These are phyloP conservation scores for Phengaris arion DNA, from an alignment of 2,888 invertebrate species.

Conservation along the genomic window DNA sequence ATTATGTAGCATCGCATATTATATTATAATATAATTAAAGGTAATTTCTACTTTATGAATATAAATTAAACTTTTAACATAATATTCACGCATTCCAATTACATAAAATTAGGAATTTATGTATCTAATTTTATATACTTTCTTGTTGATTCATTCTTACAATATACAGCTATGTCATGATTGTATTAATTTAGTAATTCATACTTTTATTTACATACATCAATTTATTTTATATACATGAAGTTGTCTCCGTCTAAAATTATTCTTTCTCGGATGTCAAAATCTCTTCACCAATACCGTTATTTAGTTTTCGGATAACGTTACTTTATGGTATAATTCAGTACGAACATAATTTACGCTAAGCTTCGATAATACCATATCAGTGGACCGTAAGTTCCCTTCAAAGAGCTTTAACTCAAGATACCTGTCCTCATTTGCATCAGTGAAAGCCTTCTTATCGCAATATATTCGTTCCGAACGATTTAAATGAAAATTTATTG, in stretches of 20 bases:
- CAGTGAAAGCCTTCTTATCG: conserved; percentile 25
- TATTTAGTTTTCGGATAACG: conserved; percentile 2
- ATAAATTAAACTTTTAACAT: not conserved
- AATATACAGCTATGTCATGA: not conserved
- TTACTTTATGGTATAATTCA: not conserved
- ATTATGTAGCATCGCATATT: too few relatives aligned
- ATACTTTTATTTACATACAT: not conserved
- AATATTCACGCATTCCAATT: not conserved
- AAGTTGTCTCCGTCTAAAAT: not conserved
- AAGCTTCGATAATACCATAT: conserved; percentile 3
- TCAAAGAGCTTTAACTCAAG: conserved; percentile 25
- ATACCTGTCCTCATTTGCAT: conserved; percentile 23
- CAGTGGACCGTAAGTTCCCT: conserved; percentile 7
- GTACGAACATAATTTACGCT: conserved; percentile 14
- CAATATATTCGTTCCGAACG: conserved; percentile 10
- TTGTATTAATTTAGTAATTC: not conserved
- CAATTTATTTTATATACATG: too few relatives aligned
- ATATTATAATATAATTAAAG: not conserved
- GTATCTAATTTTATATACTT: not conserved
- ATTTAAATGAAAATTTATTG: conserved; percentile 11
- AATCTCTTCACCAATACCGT: not conserved
- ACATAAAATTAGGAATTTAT: not conserved
- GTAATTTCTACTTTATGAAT: not conserved
- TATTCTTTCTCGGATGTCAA: not conserved
- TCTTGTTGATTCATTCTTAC: not conserved